A percentile compares a stretch with the other conserved stretches of the same genome.
These are phyloP conservation scores for Phrixothrix hirtus DNA, from an alignment of 2,888 invertebrate species.

Conservation along the genomic window DNA sequence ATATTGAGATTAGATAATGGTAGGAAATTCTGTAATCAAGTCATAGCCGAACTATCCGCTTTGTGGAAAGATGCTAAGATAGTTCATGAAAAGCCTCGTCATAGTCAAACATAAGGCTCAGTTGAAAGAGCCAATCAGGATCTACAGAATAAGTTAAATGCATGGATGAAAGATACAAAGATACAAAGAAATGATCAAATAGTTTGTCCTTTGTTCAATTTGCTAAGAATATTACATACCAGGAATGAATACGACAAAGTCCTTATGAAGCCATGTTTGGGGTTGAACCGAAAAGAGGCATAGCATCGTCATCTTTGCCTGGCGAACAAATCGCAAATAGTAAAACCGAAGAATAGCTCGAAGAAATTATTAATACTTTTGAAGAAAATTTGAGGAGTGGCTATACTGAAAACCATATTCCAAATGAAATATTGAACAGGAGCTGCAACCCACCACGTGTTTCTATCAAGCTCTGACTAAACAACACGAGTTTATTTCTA, in stretches of 20 bases:
- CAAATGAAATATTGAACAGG: not conserved
- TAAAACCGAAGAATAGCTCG: constrained; percentile 3
- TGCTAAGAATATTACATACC: too few relatives aligned
- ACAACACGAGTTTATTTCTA: too few relatives aligned
- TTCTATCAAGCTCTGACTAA: not conserved
- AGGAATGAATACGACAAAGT: too few relatives aligned
- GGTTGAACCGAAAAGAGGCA: constrained; percentile 1
- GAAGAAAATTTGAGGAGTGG: too few relatives aligned
- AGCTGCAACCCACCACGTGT: not conserved
- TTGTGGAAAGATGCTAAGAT: constrained; percentile 39
- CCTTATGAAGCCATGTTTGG: too few relatives aligned
- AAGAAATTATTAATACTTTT: too few relatives aligned
- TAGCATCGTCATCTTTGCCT: too few relatives aligned
- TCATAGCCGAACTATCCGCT: constrained; percentile 34
- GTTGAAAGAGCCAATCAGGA: constrained; percentile 1
- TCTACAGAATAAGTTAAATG: not conserved
- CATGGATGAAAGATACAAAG: constrained; percentile 1
- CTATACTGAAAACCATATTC: too few relatives aligned
- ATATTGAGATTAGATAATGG: constrained; percentile 44
- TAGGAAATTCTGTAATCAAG: constrained; percentile 40
- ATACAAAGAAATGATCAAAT: too few relatives aligned
- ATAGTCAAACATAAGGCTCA: constrained; percentile 5
- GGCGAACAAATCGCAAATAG: not conserved
- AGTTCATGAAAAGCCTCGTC: constrained; percentile 29
- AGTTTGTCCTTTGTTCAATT: too few relatives aligned